Evolutionary conservation across 2,888 invertebrate species (phyloP).

Genomic region (Drosophila glabriapex): DNA sequence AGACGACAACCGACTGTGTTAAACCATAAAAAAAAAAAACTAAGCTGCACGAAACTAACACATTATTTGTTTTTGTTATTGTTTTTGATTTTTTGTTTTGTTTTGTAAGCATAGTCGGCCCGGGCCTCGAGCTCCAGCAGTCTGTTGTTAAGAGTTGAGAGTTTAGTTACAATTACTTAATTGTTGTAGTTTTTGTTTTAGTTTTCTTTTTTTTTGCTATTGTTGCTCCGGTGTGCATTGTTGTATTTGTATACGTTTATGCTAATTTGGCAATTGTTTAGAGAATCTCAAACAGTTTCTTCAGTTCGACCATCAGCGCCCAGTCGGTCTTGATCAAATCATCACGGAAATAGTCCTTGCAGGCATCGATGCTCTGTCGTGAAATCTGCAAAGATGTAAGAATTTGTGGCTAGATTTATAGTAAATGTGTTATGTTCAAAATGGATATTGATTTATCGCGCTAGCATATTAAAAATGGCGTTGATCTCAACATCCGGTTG

Average conservation of each 20-base stretch:
- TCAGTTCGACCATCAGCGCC: constrained; percentile 99
- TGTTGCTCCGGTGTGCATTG: constrained; percentile 15
- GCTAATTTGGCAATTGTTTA: constrained; percentile 86
- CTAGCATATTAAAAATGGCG: constrained; percentile 1
- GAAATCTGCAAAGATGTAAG: constrained; percentile 90
- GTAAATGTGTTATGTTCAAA: background rate
- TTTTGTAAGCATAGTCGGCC: constrained; percentile 5
- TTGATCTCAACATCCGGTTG: constrained; percentile 27
- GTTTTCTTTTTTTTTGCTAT: constrained; percentile 5
- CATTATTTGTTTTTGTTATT: background rate
- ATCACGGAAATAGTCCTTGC: constrained; percentile 99
- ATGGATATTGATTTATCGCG: background rate
- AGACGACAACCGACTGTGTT: constrained; percentile 18
- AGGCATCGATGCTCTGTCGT: constrained; percentile 98
- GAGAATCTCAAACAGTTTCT: constrained; percentile 98
- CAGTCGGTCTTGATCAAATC: constrained; percentile 98
- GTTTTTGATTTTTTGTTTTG: background rate
- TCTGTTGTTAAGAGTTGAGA: constrained; percentile 33
- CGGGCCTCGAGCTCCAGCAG: constrained; percentile 38
- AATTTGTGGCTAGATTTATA: background rate
- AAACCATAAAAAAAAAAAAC: constrained; percentile 42
- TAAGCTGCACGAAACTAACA: constrained; percentile 30
- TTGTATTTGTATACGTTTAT: background rate
- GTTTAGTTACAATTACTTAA: constrained; percentile 35
- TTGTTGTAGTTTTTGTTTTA: constrained; percentile 20